Evolutionary conservation across 2,113 vertebrate species (phyloP).

Genomic region (Halichoeres trimaculatus): DNA sequence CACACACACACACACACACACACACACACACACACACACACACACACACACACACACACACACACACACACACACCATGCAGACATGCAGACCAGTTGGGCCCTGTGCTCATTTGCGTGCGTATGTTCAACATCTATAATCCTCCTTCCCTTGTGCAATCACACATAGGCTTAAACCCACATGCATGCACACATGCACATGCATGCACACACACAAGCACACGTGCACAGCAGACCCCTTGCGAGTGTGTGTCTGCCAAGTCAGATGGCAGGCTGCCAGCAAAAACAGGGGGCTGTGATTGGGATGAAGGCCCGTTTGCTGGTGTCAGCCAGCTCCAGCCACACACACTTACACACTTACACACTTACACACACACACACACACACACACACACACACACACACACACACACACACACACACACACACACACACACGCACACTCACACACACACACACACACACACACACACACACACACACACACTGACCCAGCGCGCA

Average conservation of each 20-base stretch:
- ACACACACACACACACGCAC: constrained; percentile 34
- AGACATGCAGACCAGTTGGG: constrained; percentile 67
- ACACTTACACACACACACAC: constrained; percentile 37
- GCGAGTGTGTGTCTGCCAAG: constrained; percentile 82
- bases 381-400: constrained; percentile 32
- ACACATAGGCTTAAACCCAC: constrained; percentile 41
- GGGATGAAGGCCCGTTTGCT: constrained; percentile 81
- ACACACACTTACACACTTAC: no score
- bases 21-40: constrained; percentile 40
- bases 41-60: no score
- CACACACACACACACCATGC: no score
- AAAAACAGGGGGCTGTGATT: constrained; percentile 76
- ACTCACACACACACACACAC: constrained; percentile 43
- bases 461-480: constrained; percentile 37
- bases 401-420: constrained; percentile 38
- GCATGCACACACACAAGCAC: constrained; percentile 40
- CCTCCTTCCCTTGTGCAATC: constrained; percentile 77
- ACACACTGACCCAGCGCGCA: constrained; percentile 49
- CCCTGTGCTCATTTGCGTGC: constrained; percentile 78
- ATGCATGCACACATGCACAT: constrained; percentile 23
- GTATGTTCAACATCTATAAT: constrained; percentile 82
- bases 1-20: constrained; percentile 50
- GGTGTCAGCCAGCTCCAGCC: constrained; percentile 69
- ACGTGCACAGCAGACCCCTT: constrained; percentile 67
- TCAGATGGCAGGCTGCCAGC: constrained; percentile 84